Conservation (phyloP, 2,888 invertebrate species). For the Ashinkailepas kermadecensis region DNA sequence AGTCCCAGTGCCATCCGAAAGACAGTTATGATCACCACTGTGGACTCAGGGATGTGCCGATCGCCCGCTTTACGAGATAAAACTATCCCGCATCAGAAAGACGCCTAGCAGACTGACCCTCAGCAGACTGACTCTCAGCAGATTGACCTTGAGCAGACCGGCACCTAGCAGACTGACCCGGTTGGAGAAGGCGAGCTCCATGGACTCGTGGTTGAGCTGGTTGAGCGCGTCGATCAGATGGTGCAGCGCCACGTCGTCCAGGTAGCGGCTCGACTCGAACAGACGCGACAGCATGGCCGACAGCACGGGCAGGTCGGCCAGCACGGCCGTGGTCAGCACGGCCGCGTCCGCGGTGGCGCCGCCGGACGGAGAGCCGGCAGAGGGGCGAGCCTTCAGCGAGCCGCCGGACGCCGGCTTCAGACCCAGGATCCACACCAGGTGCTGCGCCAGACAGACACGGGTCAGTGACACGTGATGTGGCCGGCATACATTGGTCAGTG, state of each 20-base stretch:
- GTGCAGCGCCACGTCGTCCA: slow-evolving; percentile 89
- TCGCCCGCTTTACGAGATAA: too few species aligned
- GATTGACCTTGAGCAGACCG: neutral
- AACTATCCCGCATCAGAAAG: too few species aligned
- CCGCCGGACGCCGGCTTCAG: slow-evolving; percentile 91
- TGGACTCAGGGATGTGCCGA: too few species aligned
- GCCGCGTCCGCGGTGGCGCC: slow-evolving; percentile 58
- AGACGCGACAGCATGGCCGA: slow-evolving; percentile 84
- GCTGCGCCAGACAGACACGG: slow-evolving; percentile 40
- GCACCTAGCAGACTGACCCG: slow-evolving; percentile 1
- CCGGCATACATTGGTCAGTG: too few species aligned
- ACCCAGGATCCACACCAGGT: slow-evolving; percentile 85
- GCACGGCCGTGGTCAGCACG: slow-evolving; percentile 89
- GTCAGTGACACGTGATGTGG: too few species aligned
- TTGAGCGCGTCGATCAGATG: slow-evolving; percentile 94
- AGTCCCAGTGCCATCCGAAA: too few species aligned
- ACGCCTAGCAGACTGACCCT: too few species aligned
- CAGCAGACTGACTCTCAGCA: too few species aligned
- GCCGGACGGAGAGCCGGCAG: slow-evolving; percentile 26
- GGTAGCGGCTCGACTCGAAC: slow-evolving; percentile 87
- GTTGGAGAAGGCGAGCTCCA: slow-evolving; percentile 68
- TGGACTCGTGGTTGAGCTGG: slow-evolving; percentile 90
- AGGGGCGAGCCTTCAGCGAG: slow-evolving; percentile 64
- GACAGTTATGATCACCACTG: too few species aligned
- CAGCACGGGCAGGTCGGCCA: slow-evolving; percentile 86